Conservation (phyloP, 1,140 invertebrate genomes). For the Hylaeus anthracinus region DNA sequence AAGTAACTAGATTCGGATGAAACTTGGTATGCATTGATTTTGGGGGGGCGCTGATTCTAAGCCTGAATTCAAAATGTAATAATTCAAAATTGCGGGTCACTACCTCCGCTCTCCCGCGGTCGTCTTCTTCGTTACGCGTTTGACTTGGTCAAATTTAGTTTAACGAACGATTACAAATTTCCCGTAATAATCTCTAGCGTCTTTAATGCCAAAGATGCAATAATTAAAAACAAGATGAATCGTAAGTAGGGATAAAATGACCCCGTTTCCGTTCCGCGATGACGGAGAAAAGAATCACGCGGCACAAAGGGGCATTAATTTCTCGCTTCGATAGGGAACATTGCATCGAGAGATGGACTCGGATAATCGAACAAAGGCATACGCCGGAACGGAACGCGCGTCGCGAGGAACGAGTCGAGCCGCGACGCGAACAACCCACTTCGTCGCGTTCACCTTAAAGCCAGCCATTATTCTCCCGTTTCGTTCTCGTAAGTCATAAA, state of each 20-base stretch:
- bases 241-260: neutral
- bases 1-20: too few species aligned
- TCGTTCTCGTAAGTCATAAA: conserved; percentile 31
- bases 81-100: too few species aligned
- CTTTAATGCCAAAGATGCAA: neutral
- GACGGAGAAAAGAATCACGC: neutral
- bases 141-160: too few species aligned
- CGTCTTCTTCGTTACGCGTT: too few species aligned
- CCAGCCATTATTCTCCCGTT: conserved; percentile 27
- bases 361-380: conserved; percentile 13
- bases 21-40: too few species aligned
- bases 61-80: too few species aligned
- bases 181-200: too few species aligned
- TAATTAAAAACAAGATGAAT: neutral
- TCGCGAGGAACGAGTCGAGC: neutral
- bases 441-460: neutral
- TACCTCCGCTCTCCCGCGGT: too few species aligned
- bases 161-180: too few species aligned
- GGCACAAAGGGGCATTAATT: conserved; percentile 1
- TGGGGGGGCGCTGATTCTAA: too few species aligned
- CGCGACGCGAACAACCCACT: too few species aligned
- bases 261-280: neutral
- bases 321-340: neutral
- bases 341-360: neutral
- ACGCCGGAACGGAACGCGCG: neutral